phyloP scores from a whole-genome alignment of 2,888 invertebrate genomes.

The Leistus spinibarbis region DNA sequence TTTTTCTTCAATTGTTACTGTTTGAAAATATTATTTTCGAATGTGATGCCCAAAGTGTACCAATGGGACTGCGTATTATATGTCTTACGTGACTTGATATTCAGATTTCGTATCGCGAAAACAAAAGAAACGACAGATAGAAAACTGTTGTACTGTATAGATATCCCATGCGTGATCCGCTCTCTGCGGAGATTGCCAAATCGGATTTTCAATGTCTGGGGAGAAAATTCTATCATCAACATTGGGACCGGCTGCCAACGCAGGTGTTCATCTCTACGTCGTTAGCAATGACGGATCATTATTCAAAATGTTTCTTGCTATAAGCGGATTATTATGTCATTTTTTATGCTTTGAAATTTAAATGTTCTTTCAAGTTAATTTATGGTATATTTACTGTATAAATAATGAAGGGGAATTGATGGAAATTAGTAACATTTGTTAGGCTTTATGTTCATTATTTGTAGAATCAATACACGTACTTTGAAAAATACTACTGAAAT shows the following conservation, averaged over 20 bases:
- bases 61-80: conserved; percentile 20
- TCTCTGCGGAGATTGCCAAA: conserved; percentile 2
- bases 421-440: too few relatives aligned
- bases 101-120: conserved; percentile 13
- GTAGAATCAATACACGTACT: too few relatives aligned
- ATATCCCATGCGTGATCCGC: conserved; percentile 7
- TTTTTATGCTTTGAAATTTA: neutral
- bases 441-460: too few relatives aligned
- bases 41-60: conserved; percentile 4
- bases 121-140: conserved; percentile 13
- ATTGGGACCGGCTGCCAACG: neutral
- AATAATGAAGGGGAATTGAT: too few relatives aligned
- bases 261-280: neutral
- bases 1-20: neutral
- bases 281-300: neutral
- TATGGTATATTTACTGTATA: too few relatives aligned
- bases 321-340: neutral
- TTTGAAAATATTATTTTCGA: neutral
- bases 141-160: too few relatives aligned
- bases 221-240: neutral
- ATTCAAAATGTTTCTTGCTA: neutral
- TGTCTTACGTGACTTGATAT: conserved; percentile 28
- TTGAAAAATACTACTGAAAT: too few relatives aligned
- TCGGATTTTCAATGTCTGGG: conserved; percentile 11
- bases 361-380: neutral